phyloP scores from a whole-genome alignment of 1,140 invertebrate species.

The Drosophila lacertosa region DNA sequence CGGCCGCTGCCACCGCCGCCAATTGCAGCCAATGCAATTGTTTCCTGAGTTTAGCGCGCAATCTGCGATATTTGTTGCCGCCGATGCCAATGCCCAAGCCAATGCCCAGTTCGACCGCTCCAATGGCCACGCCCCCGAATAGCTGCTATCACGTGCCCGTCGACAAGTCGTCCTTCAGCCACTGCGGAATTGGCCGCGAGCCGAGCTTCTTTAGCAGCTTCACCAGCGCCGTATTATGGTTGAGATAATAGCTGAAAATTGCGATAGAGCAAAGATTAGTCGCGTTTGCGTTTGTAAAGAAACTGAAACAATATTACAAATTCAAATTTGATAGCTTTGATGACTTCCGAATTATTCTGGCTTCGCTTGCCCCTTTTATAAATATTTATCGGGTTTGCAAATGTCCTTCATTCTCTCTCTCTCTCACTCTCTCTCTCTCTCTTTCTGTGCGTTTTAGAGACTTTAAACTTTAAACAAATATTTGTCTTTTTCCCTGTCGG shows the following conservation, averaged over 20 bases:
- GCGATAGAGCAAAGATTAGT: neutral
- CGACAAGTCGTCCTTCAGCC: constrained; percentile 95
- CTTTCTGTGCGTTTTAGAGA: too few species aligned
- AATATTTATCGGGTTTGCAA: too few species aligned
- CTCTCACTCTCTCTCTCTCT: too few species aligned
- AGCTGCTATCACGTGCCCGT: constrained; percentile 83
- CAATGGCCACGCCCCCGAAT: constrained; percentile 27
- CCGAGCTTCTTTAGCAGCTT: constrained; percentile 95
- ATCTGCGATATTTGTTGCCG: constrained; percentile 73
- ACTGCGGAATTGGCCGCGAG: constrained; percentile 92
- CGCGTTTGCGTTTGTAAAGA: neutral
- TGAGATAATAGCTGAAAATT: constrained; percentile 92
- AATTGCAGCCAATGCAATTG: constrained; percentile 74
- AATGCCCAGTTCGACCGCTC: constrained; percentile 22
- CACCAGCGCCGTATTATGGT: constrained; percentile 96
- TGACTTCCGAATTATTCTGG: neutral
- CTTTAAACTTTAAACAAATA: too few species aligned
- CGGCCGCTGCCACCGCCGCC: constrained; percentile 22
- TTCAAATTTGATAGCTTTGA: constrained; percentile 5
- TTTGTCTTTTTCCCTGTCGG: too few species aligned
- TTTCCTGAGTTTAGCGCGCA: constrained; percentile 81
- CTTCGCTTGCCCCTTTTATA: too few species aligned
- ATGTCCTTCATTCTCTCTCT: too few species aligned
- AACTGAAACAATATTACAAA: constrained; percentile 17
- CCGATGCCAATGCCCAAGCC: constrained; percentile 44